A percentile compares a stretch with the other conserved stretches of the same genome.
phyloP scores from a whole-genome alignment of 2,797 vertebrate species.

The Gymnothorax reevesii region DNA sequence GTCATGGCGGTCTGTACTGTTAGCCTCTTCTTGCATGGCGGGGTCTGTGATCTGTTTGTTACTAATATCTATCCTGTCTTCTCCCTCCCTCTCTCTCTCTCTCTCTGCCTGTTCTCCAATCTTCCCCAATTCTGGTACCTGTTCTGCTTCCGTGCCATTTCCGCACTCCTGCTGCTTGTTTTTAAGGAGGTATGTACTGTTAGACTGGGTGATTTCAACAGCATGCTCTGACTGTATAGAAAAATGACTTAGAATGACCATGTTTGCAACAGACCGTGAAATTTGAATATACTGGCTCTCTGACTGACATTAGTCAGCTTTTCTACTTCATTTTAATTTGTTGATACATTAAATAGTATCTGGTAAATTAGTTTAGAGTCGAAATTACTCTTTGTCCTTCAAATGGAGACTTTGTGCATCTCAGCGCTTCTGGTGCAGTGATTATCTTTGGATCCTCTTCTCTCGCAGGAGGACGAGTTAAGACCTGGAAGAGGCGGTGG shows the following conservation, averaged over 20 bases:
- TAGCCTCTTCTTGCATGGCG: constrained; percentile 68
- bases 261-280: not conserved
- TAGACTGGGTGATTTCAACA: constrained; percentile 32
- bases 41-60: constrained; percentile 62
- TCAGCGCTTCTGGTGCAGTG: not conserved
- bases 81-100: constrained; percentile 42
- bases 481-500: constrained; percentile 98
- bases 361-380: not conserved
- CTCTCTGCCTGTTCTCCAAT: constrained; percentile 47
- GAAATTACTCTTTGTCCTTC: not conserved
- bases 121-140: constrained; percentile 59
- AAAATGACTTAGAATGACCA: not conserved
- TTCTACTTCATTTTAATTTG: not conserved
- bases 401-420: not conserved
- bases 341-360: not conserved
- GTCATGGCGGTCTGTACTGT: constrained; percentile 48
- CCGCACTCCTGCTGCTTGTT: constrained; percentile 71
- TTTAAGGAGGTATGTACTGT: constrained; percentile 81
- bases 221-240: not conserved
- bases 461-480: constrained; percentile 89
- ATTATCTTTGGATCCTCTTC: constrained; percentile 1
- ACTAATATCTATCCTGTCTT: constrained; percentile 63
- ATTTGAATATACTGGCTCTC: not conserved
- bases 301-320: not conserved
- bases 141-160: constrained; percentile 68